Conservation (phyloP, 1,140 invertebrate genomes). For the Aricia agestis region DNA sequence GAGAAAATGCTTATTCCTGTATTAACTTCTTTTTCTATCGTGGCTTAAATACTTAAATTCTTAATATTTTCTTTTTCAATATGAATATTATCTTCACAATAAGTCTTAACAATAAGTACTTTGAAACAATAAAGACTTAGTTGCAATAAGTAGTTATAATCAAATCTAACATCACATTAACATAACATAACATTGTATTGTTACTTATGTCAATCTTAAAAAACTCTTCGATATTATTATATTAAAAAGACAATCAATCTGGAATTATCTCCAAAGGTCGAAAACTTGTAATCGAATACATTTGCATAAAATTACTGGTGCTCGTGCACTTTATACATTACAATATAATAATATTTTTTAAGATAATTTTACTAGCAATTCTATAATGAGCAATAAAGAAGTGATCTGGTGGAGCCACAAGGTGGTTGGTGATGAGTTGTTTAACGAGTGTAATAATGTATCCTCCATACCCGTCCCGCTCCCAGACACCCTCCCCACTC, state of each 20-base stretch:
- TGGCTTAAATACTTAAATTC: not conserved
- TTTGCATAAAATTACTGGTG: not conserved
- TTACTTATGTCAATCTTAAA: conserved; percentile 14
- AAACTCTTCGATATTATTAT: conserved; percentile 22
- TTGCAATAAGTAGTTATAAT: not conserved
- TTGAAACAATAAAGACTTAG: not conserved
- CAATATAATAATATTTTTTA: not conserved
- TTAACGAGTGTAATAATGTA: conserved; percentile 33
- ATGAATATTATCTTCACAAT: not conserved
- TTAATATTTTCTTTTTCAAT: not conserved
- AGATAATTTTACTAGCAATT: not conserved
- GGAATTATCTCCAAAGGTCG: not conserved
- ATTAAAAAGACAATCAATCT: not conserved
- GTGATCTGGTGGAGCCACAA: not conserved
- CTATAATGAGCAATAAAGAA: not conserved
- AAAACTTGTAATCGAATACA: not conserved
- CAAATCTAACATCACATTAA: not conserved
- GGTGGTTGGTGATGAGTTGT: conserved; percentile 15
- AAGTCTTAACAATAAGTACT: not conserved
- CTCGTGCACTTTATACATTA: not conserved
- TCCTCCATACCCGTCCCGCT: conserved; percentile 44
- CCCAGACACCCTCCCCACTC: conserved; percentile 46
- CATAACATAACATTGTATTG: not conserved
- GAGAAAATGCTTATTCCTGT: not conserved
- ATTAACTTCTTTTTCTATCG: not conserved